Base-by-base conservation (phyloP, 1,140 invertebrate species). In the Trichonephila inaurata region DNA sequence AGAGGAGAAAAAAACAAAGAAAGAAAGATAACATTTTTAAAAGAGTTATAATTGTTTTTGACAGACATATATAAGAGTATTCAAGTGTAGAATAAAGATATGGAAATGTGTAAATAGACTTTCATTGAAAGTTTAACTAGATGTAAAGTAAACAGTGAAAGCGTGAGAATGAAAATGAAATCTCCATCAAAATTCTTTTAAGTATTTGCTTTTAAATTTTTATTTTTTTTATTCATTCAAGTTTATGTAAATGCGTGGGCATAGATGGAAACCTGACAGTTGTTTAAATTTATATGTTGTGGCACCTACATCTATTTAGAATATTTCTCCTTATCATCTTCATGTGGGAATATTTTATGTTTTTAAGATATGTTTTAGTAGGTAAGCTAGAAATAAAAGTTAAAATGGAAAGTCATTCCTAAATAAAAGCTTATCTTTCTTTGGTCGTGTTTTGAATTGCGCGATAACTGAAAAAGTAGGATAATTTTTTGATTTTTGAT, bases 131-230 rank as follows among this genome's bases (percentile, higher is more conserved):
- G 1, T 69, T n/a, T 18, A 77, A 33, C 16, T 33, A 33, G 72
- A 77, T 77, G 72, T 77, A 33, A 77, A 77, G 28, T 40, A 77
- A 77, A 77, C 72, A 77, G 3, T 77, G 33, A 77, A 77, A 77
- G 16, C 33, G 16, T 64, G 62, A 64, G 21, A 64, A 62, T 1
- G 6, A 64, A 64, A 64, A 64, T 19, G 62, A 64, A n/a, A 69
- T 10, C 10, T 69, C n/a, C 66, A 69, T 69, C 66, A 69, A 77
- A 77, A 77, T 18, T 33, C 16, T 28, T 69, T 69, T 12, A 69
- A 24, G 21, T 69, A 14, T 24, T 4, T 28, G 24, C 21, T 69
- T 28, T 8, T 24, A 24, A 24, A 24, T n/a, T 24, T 28, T 69
- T 69, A 28, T 62, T 69, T 69, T 19, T 28, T 16, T 33, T 28